Base-by-base conservation (phyloP, 2,797 vertebrate species). In the Echiichthys vipera region DNA sequence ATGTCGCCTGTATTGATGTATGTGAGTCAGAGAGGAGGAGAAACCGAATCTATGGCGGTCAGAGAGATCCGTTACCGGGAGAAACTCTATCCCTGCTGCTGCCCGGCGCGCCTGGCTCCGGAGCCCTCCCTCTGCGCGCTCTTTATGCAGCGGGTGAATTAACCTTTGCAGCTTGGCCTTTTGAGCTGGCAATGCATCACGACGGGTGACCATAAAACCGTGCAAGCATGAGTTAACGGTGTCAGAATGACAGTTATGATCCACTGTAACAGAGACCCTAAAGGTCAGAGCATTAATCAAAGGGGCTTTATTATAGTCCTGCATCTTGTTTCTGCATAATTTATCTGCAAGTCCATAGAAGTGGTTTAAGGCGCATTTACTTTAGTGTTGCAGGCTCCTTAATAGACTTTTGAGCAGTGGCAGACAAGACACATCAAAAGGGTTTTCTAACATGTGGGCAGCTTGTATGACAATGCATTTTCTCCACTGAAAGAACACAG, bases 61-160 rank as follows among this genome's bases (percentile, higher is more conserved):
- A 88, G 30, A 85, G 80, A 54, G 90, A 93, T 93, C 92, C 54
- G 72, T 92, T 85, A 86, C 91, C 37, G 46, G 71, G 81, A 66
- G 94, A 93, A 94, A 95, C 91, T 84, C 87, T 84, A 95, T 92
- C 91, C 91, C 49, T 45, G 54, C 39, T n/a, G n/a, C n/a, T n/a
- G n/a, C n/a, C 13, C 78, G 27, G 62, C 34, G 78, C 59, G 45
- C 69, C 78, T 59, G 62, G 51, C 36, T 50, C 37, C 77, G 67
- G 66, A 56, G 42, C 43, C 42, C 29, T 61, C 65, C 43, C 46
- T 69, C 59, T 27, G n/a, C n/a, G n/a, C n/a, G n/a, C 20, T 43
- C 71, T 54, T 75, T 69, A 80, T 83, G 63, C 78, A 80, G 42
- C 5, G 47, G 10, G 20, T 29, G 42, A 69, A 84, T 88, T 88